Evolutionary conservation across 2,888 invertebrate genomes (phyloP), one percentile per base, ranked within the genome.

Genomic region (Fragum fragum): DNA sequence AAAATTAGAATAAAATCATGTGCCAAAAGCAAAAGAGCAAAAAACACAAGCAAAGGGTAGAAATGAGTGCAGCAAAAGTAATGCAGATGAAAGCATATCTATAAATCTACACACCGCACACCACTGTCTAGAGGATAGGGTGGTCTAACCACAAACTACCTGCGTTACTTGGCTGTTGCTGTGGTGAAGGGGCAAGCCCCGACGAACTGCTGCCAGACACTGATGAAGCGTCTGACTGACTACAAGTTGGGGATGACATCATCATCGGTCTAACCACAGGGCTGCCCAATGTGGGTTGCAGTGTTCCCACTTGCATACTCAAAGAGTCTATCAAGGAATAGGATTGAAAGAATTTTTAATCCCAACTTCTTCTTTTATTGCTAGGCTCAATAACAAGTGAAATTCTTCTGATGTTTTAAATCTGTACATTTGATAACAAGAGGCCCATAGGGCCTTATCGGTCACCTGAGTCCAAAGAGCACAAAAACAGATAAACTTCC

Each of bases 191-290:
- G 11, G 89, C 83, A 3, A 90, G 91, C 63, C 88, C 91, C 28
- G 88, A 87, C 14, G 90, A 88, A 76, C 89, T 90, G 84, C 90
- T 89, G 47, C 91, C 86, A 9, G 90, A 91, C 70, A 90, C 71
- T 2, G 89, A 88, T 16, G 91, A 90, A 66, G 79, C 86, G 69
- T 89, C 90, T 29, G 89, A 89, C 63, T 89, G 86, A 69, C 87
- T 87, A 47, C 89, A 89, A 2, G 91, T 69, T 16, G 92, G 91
- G n/a, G 91, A 91, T 32, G 90, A 89, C 71, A 91, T 87, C 74
- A 90, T 74, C 9, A 89, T 76, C 7, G 90, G 91, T 26, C 91
- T 86, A 29, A 80, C 63, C 36, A 81, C 14, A 32, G 85, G 89
- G 59, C 90, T 90, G 72, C 88, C 86, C 39, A 89, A 68, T 76